These are phyloP conservation scores for Drosophila insularis DNA, from an alignment of 1,140 invertebrate genomes.

Conservation along the genomic window DNA sequence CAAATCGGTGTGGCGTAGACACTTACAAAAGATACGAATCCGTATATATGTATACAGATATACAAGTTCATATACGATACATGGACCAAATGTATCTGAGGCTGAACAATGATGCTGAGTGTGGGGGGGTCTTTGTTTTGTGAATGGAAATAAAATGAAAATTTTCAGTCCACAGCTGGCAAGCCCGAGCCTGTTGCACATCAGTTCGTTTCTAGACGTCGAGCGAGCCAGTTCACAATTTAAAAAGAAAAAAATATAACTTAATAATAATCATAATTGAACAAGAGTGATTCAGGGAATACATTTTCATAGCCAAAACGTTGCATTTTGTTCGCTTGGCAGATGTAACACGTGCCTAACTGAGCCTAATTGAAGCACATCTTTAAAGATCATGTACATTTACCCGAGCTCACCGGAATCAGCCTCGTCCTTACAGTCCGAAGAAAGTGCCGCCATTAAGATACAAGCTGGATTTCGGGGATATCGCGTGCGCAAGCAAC, in stretches of 20 bases:
- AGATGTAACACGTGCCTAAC: slow-evolving; percentile 27
- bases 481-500: slow-evolving; percentile 87
- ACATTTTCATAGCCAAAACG: background rate
- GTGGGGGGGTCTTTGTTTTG: slow-evolving; percentile 74
- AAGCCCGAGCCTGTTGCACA: slow-evolving; percentile 60
- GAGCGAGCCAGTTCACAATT: slow-evolving; percentile 53
- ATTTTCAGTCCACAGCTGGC: slow-evolving; percentile 66
- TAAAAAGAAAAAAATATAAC: background rate
- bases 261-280: background rate
- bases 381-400: slow-evolving; percentile 75
- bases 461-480: slow-evolving; percentile 90
- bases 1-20: slow-evolving; percentile 16
- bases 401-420: slow-evolving; percentile 79
- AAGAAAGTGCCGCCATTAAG: slow-evolving; percentile 86
- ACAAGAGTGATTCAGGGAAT: background rate
- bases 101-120: slow-evolving; percentile 38
- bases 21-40: slow-evolving; percentile 36
- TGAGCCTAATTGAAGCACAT: slow-evolving; percentile 18
- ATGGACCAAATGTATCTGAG: slow-evolving; percentile 18
- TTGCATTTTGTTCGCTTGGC: slow-evolving; percentile 34
- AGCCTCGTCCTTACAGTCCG: slow-evolving; percentile 69
- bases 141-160: slow-evolving; percentile 78
- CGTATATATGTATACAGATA: slow-evolving; percentile 30
- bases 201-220: slow-evolving; percentile 70
- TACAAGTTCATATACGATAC: slow-evolving; percentile 39